Conservation (phyloP, 2,113 vertebrate genomes). For the Cathartes aura region DNA sequence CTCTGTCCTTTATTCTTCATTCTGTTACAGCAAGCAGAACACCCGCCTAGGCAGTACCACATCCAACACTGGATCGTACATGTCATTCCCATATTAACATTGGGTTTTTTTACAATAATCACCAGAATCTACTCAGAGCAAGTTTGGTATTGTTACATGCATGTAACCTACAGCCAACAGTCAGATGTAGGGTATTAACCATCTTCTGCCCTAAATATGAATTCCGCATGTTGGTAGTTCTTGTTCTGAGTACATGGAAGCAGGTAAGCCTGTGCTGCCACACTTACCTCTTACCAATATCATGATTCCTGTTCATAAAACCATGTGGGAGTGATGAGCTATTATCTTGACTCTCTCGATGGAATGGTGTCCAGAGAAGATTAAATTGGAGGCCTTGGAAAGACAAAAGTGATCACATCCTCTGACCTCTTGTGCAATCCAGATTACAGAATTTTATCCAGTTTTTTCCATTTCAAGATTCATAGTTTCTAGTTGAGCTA, state of each 20-base stretch:
- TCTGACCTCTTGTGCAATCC: neutral
- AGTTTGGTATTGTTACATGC: too few relatives aligned
- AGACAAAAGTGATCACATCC: neutral
- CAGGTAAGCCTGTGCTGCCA: neutral
- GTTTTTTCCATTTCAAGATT: neutral
- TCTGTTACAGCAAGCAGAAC: neutral
- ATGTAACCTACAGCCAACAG: neutral
- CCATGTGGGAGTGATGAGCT: neutral
- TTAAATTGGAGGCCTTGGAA: neutral
- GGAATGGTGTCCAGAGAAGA: neutral
- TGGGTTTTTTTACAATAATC: neutral
- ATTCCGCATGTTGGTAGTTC: neutral
- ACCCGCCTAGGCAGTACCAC: neutral
- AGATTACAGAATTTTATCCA: neutral
- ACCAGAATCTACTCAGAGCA: neutral
- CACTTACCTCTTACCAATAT: neutral
- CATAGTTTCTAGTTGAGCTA: neutral
- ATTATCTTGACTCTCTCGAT: neutral
- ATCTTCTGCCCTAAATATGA: neutral
- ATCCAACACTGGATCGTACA: rapidly evolving
- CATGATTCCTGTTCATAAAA: neutral
- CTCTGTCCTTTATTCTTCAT: neutral
- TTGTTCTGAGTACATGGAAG: neutral
- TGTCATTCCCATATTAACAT: neutral
- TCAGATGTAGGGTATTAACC: neutral